Evolutionary conservation across 2,113 vertebrate species (phyloP).

Genomic region (Otis tarda): DNA sequence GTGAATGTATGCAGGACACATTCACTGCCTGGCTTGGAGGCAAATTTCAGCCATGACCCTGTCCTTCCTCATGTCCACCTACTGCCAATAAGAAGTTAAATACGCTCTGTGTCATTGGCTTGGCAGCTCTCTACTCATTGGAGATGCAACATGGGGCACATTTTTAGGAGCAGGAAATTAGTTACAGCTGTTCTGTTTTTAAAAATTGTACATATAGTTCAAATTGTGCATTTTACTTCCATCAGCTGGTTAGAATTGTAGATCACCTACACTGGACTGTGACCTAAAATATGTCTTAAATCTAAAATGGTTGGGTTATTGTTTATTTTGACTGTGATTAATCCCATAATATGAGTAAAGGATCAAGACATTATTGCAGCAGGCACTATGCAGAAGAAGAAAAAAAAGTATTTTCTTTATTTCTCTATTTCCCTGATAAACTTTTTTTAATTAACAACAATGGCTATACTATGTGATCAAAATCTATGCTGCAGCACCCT

Average conservation of each 20-base stretch:
- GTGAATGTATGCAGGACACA: neutral
- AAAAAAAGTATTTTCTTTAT: neutral
- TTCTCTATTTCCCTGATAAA: neutral
- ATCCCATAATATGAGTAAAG: neutral
- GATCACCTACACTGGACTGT: neutral
- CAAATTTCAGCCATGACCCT: neutral
- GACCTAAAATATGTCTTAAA: neutral
- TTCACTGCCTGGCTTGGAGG: neutral
- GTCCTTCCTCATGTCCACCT: neutral
- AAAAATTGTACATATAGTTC: neutral
- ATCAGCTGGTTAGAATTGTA: neutral
- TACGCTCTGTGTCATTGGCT: neutral
- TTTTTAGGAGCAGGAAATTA: neutral
- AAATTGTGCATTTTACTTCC: neutral
- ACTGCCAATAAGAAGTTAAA: neutral
- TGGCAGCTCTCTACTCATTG: neutral
- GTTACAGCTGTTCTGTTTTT: neutral
- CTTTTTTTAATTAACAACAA: neutral
- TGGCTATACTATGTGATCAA: neutral
- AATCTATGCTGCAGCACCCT: neutral
- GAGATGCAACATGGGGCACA: neutral
- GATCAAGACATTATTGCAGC: neutral
- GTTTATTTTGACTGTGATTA: neutral
- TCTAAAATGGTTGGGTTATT: neutral
- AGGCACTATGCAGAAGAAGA: neutral